phyloP scores from a whole-genome alignment of 2,888 invertebrate genomes.

The Micoletzkya japonica region DNA sequence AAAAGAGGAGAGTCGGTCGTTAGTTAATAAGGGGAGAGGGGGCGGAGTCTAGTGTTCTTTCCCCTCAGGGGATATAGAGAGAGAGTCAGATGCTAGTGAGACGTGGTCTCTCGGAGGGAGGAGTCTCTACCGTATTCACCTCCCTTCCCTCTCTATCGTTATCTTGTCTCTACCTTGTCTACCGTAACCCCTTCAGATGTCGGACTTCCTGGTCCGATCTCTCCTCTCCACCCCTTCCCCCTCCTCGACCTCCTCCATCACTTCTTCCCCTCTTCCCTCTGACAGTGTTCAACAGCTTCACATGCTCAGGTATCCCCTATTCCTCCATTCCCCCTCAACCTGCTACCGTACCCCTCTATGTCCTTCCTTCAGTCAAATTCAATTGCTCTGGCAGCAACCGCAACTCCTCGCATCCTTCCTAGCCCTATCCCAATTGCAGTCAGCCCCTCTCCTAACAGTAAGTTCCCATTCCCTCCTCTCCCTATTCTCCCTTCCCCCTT shows the following conservation, averaged over 20 bases:
- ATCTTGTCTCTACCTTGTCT: not conserved
- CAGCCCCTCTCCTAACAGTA: constrained; percentile 11
- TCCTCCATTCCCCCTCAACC: not conserved
- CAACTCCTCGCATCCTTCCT: constrained; percentile 24
- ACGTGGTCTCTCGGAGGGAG: no score
- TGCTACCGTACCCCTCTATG: not conserved
- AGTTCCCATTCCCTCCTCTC: not conserved
- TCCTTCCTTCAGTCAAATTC: not conserved
- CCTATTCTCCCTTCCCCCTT: not conserved
- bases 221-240: constrained; percentile 25
- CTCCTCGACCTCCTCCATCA: constrained; percentile 17
- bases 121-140: no score
- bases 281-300: not conserved
- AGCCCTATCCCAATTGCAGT: constrained; percentile 19
- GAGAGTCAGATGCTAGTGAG: no score
- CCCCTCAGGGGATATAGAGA: no score
- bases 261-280: constrained; percentile 12
- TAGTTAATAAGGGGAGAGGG: no score
- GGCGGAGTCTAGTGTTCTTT: no score
- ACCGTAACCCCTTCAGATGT: constrained; percentile 6
- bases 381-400: constrained; percentile 30
- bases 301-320: not conserved
- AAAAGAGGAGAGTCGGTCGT: no score
- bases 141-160: not conserved
- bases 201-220: constrained; percentile 23